A percentile compares a stretch with the other conserved stretches of the same genome.
phyloP scores from a whole-genome alignment of 2,113 vertebrate species.

The Melozone crissalis region DNA sequence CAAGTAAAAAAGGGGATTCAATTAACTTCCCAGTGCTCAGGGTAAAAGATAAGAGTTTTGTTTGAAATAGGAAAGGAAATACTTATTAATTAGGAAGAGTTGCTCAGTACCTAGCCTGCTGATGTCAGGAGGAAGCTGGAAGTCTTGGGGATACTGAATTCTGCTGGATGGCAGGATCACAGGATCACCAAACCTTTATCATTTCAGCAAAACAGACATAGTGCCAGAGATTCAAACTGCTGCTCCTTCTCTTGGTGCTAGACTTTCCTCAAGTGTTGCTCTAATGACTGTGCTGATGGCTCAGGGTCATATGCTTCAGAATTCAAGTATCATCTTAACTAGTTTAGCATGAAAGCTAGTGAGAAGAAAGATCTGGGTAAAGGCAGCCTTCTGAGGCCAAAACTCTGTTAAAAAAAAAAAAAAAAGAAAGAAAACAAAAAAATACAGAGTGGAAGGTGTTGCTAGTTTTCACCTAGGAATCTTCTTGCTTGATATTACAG shows the following conservation, averaged over 20 bases:
- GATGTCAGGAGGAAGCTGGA: neutral
- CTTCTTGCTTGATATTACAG: neutral
- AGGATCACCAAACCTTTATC: neutral
- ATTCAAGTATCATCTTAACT: neutral
- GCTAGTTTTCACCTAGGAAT: neutral
- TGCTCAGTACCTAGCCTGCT: neutral
- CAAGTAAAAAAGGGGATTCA: neutral
- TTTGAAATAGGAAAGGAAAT: neutral
- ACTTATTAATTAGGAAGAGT: neutral
- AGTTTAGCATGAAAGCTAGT: neutral
- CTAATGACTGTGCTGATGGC: neutral
- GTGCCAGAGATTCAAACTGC: neutral
- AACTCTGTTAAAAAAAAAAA: neutral
- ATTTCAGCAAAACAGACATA: neutral
- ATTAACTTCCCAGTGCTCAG: neutral
- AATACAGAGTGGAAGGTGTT: neutral
- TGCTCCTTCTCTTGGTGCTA: neutral
- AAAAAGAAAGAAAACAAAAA: fast-evolving
- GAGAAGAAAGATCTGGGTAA: neutral
- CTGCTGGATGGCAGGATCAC: neutral
- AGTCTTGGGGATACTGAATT: neutral
- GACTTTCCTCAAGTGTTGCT: neutral
- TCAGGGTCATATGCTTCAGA: neutral
- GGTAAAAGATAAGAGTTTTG: neutral
- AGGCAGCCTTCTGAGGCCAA: neutral